Conservation (phyloP, 2,113 vertebrate genomes). For the Rhabdornis inornatus region DNA sequence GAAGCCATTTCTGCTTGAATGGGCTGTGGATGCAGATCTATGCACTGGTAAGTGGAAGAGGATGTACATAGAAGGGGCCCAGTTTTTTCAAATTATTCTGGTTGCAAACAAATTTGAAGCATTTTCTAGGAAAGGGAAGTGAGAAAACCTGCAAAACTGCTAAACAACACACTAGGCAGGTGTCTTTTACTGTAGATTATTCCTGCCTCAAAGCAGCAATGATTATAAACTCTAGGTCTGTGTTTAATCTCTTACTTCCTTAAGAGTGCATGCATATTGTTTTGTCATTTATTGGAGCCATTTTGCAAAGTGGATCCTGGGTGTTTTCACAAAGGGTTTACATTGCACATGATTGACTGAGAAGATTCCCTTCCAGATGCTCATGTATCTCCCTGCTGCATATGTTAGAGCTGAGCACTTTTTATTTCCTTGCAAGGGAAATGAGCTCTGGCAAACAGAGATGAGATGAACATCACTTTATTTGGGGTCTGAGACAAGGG, state of each 20-base stretch:
- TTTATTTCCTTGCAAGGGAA: constrained; percentile 22
- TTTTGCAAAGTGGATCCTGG: background rate
- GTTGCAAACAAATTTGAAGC: background rate
- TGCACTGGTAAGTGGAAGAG: background rate
- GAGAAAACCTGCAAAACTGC: background rate
- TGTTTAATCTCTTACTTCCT: constrained; percentile 19
- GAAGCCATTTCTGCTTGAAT: background rate
- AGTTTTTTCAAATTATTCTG: background rate
- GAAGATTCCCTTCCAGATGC: constrained; percentile 17
- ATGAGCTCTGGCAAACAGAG: background rate
- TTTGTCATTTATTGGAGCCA: background rate
- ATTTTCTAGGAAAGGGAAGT: background rate
- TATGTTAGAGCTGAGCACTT: background rate
- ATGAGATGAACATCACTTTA: background rate
- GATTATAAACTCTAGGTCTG: background rate
- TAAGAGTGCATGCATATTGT: background rate
- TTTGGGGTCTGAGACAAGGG: background rate
- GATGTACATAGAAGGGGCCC: background rate
- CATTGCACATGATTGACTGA: background rate
- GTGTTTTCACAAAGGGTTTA: background rate
- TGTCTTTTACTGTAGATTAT: background rate
- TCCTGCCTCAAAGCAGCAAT: background rate
- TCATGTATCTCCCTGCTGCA: background rate
- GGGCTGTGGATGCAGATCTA: background rate
- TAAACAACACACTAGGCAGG: background rate